Base-by-base conservation (phyloP, 2,797 vertebrate species). In the Sciaenops ocellatus region DNA sequence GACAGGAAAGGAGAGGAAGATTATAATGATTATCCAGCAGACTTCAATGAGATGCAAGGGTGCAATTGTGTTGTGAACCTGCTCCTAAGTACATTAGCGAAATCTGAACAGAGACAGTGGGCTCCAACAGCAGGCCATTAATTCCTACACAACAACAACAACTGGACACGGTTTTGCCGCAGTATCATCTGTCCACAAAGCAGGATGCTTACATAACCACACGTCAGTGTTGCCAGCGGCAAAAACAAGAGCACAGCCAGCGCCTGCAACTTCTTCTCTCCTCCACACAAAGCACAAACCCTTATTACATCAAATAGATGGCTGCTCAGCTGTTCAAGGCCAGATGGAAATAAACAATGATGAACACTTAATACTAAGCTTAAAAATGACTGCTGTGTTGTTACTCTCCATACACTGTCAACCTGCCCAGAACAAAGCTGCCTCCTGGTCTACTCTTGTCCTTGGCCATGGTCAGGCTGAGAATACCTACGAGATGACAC, bases 171-270 rank as follows among this genome's bases (percentile, higher is more conserved):
- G 8, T 74, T 89, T 70, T 83, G 87, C 90, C 60, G 84, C 88
- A 90, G 87, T 89, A 79, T 91, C 84, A 89, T 91, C 88, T 92
- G 89, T 87, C 85, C 83, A 92, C 88, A 89, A 85, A 91, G 90
- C 82, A 83, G 80, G 83, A 86, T 56, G 85, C 90, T 94, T 93
- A 92, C 75, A 81, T 90, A 93, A 93, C 85, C 82, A 67, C 69
- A 62, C 78, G 60, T 68, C 76, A 85, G 83, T 59, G 82, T 71
- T 72, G 90, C 91, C 91, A 81, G 89, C 46, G 80, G 89, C 89
- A 84, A 82, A 90, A 87, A 92, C 86, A 89, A 86, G 73, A 90
- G 85, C 86, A 76, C 78, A 81, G 73, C 85, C 84, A 82, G 79
- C 82, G 85, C 71, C 86, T 80, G 73, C 84, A 85, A 85, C 85